Percentiles rank a stretch among this genome's conserved stretches.
These are phyloP conservation scores for Pegoplata infirma DNA, from an alignment of 2,888 invertebrate species.

Conservation along the genomic window DNA sequence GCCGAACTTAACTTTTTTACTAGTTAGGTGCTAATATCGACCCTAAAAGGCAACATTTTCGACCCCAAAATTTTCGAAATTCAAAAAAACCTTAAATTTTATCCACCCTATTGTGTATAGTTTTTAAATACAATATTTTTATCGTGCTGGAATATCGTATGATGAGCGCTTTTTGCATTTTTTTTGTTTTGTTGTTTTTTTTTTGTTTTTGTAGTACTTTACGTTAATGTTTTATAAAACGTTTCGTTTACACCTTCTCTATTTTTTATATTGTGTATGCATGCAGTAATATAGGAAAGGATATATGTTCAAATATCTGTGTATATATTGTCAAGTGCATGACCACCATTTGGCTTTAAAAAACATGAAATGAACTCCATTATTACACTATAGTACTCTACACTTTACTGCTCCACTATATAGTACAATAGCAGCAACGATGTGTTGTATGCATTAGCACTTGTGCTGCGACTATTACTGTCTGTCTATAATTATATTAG, in stretches of 20 bases:
- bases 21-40: no score
- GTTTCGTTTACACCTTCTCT: constrained; percentile 62
- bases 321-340: constrained; percentile 59
- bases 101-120: no score
- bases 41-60: no score
- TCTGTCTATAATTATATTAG: constrained; percentile 5
- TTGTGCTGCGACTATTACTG: constrained; percentile 21
- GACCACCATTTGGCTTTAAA: constrained; percentile 59
- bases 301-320: no score
- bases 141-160: constrained; percentile 30
- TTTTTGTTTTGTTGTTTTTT: constrained; percentile 10
- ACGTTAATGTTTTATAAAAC: constrained; percentile 60
- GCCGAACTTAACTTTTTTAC: no score
- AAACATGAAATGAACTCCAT: constrained; percentile 49
- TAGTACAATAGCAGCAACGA: no score
- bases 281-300: no score
- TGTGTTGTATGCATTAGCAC: constrained; percentile 39
- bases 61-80: no score
- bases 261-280: no score
- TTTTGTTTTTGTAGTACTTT: constrained; percentile 18
- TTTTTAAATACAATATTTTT: constrained; percentile 2
- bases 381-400: constrained; percentile 10
- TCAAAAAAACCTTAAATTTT: no score
- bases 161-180: constrained; percentile 50
- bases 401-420: neutral